These are phyloP conservation scores for Chironomus riparius DNA, from an alignment of 2,888 invertebrate species.

Conservation along the genomic window DNA sequence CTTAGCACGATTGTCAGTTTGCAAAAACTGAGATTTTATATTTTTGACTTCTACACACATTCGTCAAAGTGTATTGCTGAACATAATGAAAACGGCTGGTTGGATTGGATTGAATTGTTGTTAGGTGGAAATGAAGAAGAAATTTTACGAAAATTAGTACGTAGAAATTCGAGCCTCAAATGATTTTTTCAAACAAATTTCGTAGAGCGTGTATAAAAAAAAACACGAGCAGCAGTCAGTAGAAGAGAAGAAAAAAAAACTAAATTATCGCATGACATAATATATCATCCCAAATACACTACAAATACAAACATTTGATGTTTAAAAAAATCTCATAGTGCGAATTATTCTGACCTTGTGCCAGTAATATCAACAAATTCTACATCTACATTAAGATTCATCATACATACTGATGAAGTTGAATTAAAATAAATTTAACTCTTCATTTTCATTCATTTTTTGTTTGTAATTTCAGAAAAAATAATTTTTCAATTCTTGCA, in stretches of 20 bases:
- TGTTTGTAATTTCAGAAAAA: not conserved
- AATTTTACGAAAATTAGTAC: no score
- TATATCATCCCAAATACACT: not conserved
- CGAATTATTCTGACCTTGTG: conserved; percentile 8
- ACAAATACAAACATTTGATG: no score
- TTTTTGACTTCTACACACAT: not conserved
- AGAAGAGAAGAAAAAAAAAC: not conserved
- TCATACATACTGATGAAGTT: not conserved
- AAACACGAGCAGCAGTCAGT: no score
- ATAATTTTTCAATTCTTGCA: not conserved
- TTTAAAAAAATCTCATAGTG: not conserved
- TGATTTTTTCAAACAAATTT: no score
- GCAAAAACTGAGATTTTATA: not conserved
- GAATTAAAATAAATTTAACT: not conserved
- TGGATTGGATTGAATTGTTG: no score
- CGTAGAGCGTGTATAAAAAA: no score
- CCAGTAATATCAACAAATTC: not conserved
- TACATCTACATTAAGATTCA: not conserved
- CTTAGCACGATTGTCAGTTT: not conserved
- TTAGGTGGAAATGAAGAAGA: no score
- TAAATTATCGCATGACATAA: not conserved
- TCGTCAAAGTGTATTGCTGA: no score
- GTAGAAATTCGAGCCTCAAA: no score
- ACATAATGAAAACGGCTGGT: no score
- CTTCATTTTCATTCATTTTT: not conserved